Evolutionary conservation across 2,797 vertebrate genomes (phyloP).

Genomic region (Amphiprion clarkii): DNA sequence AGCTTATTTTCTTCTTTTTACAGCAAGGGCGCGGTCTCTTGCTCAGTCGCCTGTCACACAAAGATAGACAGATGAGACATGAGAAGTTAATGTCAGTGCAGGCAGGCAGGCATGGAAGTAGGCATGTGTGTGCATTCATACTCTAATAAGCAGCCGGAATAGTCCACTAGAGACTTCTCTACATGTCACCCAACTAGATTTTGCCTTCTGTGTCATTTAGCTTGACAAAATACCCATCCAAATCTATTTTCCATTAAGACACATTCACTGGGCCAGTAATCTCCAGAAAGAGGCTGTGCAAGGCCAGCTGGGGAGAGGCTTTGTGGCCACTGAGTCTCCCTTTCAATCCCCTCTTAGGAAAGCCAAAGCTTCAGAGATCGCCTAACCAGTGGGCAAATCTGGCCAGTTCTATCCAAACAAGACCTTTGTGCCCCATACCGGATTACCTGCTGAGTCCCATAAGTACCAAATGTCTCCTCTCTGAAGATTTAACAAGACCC

Average conservation of each 20-base stretch:
- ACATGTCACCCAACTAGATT: not conserved
- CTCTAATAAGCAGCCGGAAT: not conserved
- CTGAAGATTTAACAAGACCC: constrained; percentile 65
- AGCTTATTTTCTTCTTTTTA: constrained; percentile 57
- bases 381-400: constrained; percentile 60
- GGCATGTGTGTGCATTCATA: constrained; percentile 16
- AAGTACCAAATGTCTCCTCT: constrained; percentile 65
- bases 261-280: constrained; percentile 61
- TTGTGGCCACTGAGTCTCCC: constrained; percentile 54
- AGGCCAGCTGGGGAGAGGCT: constrained; percentile 52
- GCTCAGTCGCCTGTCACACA: constrained; percentile 48
- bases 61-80: constrained; percentile 48
- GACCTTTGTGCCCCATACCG: constrained; percentile 48
- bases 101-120: constrained; percentile 1
- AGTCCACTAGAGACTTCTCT: not conserved
- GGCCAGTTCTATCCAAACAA: constrained; percentile 61
- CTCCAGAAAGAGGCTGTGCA: constrained; percentile 43
- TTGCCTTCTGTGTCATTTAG: constrained; percentile 33
- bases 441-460: constrained; percentile 68
- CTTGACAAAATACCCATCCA: constrained; percentile 31
- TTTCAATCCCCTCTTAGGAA: constrained; percentile 71
- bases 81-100: constrained; percentile 36
- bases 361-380: constrained; percentile 69
- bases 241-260: constrained; percentile 61
- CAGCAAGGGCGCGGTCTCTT: constrained; percentile 29